Conservation (phyloP, 2,797 vertebrate species). For the Helicolenus hilgendorfi region DNA sequence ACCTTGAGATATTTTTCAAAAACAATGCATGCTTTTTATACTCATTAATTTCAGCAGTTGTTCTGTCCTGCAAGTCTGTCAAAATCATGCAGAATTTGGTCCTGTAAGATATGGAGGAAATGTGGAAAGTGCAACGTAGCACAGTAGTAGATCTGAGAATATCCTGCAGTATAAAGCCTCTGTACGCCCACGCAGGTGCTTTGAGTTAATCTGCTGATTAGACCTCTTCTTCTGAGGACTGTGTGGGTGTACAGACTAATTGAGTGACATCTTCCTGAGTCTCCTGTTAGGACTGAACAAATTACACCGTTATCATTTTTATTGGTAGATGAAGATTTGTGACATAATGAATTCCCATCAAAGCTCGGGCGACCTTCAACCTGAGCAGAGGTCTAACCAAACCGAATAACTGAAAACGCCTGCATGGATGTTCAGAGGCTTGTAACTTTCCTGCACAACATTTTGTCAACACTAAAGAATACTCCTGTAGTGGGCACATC, state of each 20-base stretch:
- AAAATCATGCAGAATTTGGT: not conserved
- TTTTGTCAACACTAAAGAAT: not conserved
- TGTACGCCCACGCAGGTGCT: not conserved
- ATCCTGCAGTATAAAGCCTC: not conserved
- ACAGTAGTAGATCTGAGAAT: not conserved
- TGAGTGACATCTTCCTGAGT: not conserved
- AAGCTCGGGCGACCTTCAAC: not conserved
- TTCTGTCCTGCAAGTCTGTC: not conserved
- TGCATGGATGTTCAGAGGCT: too few relatives aligned
- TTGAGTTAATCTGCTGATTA: not conserved
- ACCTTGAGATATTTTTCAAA: not conserved
- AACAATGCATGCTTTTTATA: not conserved
- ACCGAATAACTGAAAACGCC: too few relatives aligned
- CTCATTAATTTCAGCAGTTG: not conserved
- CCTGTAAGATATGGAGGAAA: not conserved
- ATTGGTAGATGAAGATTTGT: not conserved
- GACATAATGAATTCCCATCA: not conserved
- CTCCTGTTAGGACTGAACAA: not conserved
- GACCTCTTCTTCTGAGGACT: not conserved
- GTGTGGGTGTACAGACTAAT: not conserved
- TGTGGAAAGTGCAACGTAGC: not conserved
- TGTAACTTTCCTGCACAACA: not conserved
- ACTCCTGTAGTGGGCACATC: not conserved
- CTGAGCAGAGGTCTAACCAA: too few relatives aligned
- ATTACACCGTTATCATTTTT: not conserved